Evolutionary conservation across 1,140 invertebrate genomes (phyloP).

Genomic region (Achroia grisella): DNA sequence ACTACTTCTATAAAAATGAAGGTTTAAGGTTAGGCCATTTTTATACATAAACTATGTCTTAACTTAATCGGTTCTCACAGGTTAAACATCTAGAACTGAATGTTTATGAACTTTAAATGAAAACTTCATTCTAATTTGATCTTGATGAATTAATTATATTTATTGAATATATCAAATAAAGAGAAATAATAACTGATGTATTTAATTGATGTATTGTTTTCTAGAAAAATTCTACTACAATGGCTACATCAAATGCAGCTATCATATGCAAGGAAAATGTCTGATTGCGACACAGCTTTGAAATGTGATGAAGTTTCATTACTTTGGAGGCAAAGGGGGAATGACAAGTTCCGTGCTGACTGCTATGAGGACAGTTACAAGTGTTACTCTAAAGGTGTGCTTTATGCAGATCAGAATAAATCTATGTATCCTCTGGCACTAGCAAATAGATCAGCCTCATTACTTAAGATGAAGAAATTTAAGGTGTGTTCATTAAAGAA

Average conservation of each 20-base stretch:
- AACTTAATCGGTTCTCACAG: too few species aligned
- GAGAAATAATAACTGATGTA: too few species aligned
- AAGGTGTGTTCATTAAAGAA: conserved; percentile 24
- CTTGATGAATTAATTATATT: too few species aligned
- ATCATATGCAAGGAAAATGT: conserved; percentile 35
- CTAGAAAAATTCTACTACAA: conserved; percentile 45
- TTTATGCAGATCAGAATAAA: conserved; percentile 44
- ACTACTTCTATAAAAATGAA: conserved; percentile 50
- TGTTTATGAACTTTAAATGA: too few species aligned
- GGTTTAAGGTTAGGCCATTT: conserved; percentile 43
- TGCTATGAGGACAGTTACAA: conserved; percentile 41
- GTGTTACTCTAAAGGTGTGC: conserved; percentile 49
- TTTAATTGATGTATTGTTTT: too few species aligned
- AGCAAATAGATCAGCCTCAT: conserved; percentile 55
- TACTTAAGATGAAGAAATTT: conserved; percentile 42
- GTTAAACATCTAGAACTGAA: too few species aligned
- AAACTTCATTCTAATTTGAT: too few species aligned
- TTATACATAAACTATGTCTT: background rate
- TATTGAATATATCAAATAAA: too few species aligned
- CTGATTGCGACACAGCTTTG: conserved; percentile 39
- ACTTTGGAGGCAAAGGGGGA: conserved; percentile 47
- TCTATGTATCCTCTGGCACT: conserved; percentile 48
- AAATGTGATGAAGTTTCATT: conserved; percentile 50
- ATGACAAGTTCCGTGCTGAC: conserved; percentile 48
- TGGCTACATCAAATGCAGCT: conserved; percentile 52